Base-by-base conservation (phyloP, 2,888 invertebrate genomes). In the Craniophora ligustri region DNA sequence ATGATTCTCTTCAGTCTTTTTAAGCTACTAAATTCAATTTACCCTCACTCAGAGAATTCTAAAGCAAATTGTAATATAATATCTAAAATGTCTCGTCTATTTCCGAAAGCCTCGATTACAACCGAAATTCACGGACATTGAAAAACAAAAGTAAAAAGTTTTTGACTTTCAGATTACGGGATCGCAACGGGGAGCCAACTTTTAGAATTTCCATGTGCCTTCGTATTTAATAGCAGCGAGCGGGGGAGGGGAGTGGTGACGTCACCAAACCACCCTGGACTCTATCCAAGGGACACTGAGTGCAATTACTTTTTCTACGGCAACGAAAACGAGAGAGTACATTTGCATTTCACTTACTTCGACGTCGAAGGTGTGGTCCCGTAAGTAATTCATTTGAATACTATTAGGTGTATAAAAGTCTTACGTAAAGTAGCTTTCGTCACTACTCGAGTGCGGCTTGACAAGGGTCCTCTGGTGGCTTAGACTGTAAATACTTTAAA, bases 281-380 rank as follows among this genome's bases (percentile, higher is more conserved):
- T 96, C 65, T 98, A 98, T 91, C 98, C 98, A 0, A 94, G 98
- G 74, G 96, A 98, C 82, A 97, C 98, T 5, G 97, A 97, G 87
- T 98, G 98, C 87, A 97, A 98, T 92, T 98, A 98, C 89, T 97
- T 97, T 88, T 98, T 98, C 87, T 95, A 97, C 81, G 98, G 97
- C 14, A 94, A 94, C 62, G 91, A 94, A 63, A 95, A 95, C 60
- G 97, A 98, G 84, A 95, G 95, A 77, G 95, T 98, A 46, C 96
- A 96, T 81, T 94, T 98, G 69, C 96, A 96, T 81, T 98, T 98
- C 86, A 96, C 96, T 54, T 97, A 97, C 88, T 98, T 98, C 83
- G 98, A 98, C 85, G 97, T 99, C 15, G 99, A 99, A 90, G 99
- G 99, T 59, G 97, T 98, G 53, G 93, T 96, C 70, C 98, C 98